Conservation (phyloP, 1,140 invertebrate genomes). For the Acromyrmex charruanus region DNA sequence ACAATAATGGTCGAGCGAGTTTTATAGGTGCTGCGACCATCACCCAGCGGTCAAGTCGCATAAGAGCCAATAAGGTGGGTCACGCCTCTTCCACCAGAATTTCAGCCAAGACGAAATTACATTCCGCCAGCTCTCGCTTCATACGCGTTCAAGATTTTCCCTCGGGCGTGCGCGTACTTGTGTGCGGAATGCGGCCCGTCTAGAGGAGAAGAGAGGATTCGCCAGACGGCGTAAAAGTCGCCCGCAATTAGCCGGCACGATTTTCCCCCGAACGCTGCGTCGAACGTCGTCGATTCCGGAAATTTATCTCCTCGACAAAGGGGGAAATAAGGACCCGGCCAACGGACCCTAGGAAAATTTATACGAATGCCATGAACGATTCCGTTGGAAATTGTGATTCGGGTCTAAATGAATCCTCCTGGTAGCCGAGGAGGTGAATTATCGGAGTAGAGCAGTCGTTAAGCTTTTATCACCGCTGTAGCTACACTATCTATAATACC, state of each 20-base stretch:
- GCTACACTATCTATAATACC: not conserved
- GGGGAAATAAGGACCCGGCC: slow-evolving; percentile 24
- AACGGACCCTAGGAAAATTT: slow-evolving; percentile 61
- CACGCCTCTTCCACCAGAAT: slow-evolving; percentile 74
- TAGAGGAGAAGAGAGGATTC: slow-evolving; percentile 75
- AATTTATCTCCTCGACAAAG: slow-evolving; percentile 76
- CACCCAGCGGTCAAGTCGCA: slow-evolving; percentile 74
- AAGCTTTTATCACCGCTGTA: not conserved
- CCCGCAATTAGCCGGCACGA: slow-evolving; percentile 82
- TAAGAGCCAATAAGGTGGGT: slow-evolving; percentile 83
- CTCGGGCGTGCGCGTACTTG: slow-evolving; percentile 23
- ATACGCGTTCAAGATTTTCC: slow-evolving; percentile 56
- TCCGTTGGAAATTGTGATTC: slow-evolving; percentile 70
- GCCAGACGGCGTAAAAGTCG: slow-evolving; percentile 70
- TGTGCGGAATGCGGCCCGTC: slow-evolving; percentile 38
- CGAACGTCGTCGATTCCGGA: slow-evolving; percentile 76
- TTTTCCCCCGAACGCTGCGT: slow-evolving; percentile 73
- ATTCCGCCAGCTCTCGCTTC: slow-evolving; percentile 77
- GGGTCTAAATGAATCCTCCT: slow-evolving; percentile 49
- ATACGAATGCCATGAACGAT: slow-evolving; percentile 73
- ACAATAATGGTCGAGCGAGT: slow-evolving; percentile 75
- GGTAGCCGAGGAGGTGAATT: slow-evolving; percentile 47
- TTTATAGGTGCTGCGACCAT: slow-evolving; percentile 80
- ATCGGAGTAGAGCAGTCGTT: slow-evolving; percentile 15
- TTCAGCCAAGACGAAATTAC: slow-evolving; percentile 84